Evolutionary conservation across 2,888 invertebrate species (phyloP), one percentile per base, ranked within the genome.

Genomic region (Bellardia pandia): DNA sequence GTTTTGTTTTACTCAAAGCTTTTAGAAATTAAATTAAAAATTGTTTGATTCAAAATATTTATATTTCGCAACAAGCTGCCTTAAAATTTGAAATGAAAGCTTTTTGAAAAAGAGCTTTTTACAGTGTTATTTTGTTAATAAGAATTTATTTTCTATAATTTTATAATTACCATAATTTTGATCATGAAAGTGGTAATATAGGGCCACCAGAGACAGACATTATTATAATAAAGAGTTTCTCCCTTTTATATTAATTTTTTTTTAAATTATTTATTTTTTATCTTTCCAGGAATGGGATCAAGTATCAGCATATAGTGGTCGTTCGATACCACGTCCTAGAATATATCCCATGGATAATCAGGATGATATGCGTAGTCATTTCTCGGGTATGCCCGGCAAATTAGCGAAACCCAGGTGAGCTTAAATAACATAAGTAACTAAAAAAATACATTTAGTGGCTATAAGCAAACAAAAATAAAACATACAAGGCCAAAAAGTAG

Each of bases 281-380:
- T 66, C 5, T 42, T 78, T 83, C 23, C 88, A 95, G 94, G 97
- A 97, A 93, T 97, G 97, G 97, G 97, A 97, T 93, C 97, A 97
- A 92, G 96, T 98, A 88, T 98, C 98, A 60, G 97, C 97, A 75
- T 98, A 98, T 93, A 98, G 98, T 93, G 96, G 97, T 89, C 96
- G 98, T 92, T 98, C 98, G 91, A 97, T 97, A 93, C 98, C 98
- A 88, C 95, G 98, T 89, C 98, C 98, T 71, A 95, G 97, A 90
- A 97, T 98, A 93, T 98, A 97, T 94, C 95, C 96, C 33, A 94
- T 96, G 89, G 96, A 96, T 89, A 94, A 94, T 91, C 95, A 95
- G 85, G 98, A 98, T 91, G 97, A 98, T 90, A 95, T 97, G 93
- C 95, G 97, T 88, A 96, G 96, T 89, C 95, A 95, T 90, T 96